Evolutionary conservation across 1,140 invertebrate species (phyloP).

Genomic region (Scaptomyza hsui): DNA sequence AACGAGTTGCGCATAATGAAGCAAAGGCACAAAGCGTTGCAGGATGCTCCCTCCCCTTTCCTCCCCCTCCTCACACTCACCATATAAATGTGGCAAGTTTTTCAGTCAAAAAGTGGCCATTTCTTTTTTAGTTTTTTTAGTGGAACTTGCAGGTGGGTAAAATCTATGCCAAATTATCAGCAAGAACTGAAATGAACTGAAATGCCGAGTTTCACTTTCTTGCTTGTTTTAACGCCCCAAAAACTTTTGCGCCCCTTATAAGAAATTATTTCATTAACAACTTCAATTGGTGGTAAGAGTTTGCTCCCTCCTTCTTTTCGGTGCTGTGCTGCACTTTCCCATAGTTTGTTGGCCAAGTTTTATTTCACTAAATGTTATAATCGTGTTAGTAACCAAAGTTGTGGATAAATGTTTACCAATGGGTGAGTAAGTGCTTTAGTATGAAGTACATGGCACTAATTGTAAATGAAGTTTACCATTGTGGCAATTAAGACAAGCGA

Average conservation of each 20-base stretch:
- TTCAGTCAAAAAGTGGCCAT: slow-evolving; percentile 31
- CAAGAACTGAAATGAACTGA: slow-evolving; percentile 57
- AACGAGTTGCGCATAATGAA: slow-evolving; percentile 80
- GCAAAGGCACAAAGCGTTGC: slow-evolving; percentile 69
- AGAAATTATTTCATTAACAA: slow-evolving; percentile 81
- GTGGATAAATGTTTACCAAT: slow-evolving; percentile 74
- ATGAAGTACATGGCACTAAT: slow-evolving; percentile 64
- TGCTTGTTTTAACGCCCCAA: slow-evolving; percentile 14
- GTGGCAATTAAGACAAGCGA: slow-evolving; percentile 36
- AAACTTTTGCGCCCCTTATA: slow-evolving; percentile 52
- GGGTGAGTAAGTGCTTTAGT: slow-evolving; percentile 48
- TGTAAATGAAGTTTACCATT: slow-evolving; percentile 60
- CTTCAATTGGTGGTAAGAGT: slow-evolving; percentile 69
- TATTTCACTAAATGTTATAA: slow-evolving; percentile 72
- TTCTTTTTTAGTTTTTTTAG: slow-evolving; percentile 31
- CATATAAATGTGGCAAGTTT: slow-evolving; percentile 62
- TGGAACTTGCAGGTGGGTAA: slow-evolving; percentile 20
- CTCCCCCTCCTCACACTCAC: not conserved
- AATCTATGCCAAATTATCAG: slow-evolving; percentile 77
- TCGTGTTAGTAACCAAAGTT: slow-evolving; percentile 75
- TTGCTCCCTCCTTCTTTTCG: slow-evolving; percentile 19
- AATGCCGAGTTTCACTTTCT: slow-evolving; percentile 76
- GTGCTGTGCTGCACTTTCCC: slow-evolving; percentile 28
- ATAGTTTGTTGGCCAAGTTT: slow-evolving; percentile 51
- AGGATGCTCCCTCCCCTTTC: not conserved